A percentile compares a stretch with the other conserved stretches of the same genome.
These are phyloP conservation scores for Slavum lentiscoides DNA, from an alignment of 2,888 invertebrate species.

Conservation along the genomic window DNA sequence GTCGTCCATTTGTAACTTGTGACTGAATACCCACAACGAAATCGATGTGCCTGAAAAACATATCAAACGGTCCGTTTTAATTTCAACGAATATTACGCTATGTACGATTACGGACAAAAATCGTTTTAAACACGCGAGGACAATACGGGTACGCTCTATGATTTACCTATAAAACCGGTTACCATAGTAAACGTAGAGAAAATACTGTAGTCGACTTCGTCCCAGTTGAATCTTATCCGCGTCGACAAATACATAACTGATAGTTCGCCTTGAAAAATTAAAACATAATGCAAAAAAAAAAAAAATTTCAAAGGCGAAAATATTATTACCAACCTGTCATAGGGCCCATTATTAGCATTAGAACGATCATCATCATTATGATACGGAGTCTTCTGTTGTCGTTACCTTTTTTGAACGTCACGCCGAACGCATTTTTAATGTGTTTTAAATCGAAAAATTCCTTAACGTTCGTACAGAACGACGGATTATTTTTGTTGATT, in stretches of 20 bases:
- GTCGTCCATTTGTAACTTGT: slow-evolving; percentile 42
- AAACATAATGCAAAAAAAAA: background rate
- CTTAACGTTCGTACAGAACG: background rate
- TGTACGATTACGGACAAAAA: too few relatives aligned
- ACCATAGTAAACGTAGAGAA: slow-evolving; percentile 84
- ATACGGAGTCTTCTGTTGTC: slow-evolving; percentile 37
- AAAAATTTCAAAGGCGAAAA: background rate
- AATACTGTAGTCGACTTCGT: slow-evolving; percentile 83
- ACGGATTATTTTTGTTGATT: background rate
- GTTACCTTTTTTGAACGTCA: slow-evolving; percentile 36
- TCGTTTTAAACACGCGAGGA: too few relatives aligned
- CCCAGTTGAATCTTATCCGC: slow-evolving; percentile 68
- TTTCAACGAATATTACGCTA: too few relatives aligned
- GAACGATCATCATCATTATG: slow-evolving; percentile 40
- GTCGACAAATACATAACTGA: slow-evolving; percentile 47
- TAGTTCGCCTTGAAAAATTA: slow-evolving; percentile 34
- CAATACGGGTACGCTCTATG: too few relatives aligned
- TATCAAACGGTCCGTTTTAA: too few relatives aligned
- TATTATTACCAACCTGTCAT: slow-evolving; percentile 27
- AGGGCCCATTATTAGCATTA: slow-evolving; percentile 44
- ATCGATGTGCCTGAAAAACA: slow-evolving; percentile 34
- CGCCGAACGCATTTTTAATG: slow-evolving; percentile 17
- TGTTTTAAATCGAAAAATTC: slow-evolving; percentile 38
- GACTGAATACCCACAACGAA: slow-evolving; percentile 46
- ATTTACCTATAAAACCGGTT: slow-evolving; percentile 75